Conservation (phyloP, 2,888 invertebrate species). For the Dilophus febrilis region DNA sequence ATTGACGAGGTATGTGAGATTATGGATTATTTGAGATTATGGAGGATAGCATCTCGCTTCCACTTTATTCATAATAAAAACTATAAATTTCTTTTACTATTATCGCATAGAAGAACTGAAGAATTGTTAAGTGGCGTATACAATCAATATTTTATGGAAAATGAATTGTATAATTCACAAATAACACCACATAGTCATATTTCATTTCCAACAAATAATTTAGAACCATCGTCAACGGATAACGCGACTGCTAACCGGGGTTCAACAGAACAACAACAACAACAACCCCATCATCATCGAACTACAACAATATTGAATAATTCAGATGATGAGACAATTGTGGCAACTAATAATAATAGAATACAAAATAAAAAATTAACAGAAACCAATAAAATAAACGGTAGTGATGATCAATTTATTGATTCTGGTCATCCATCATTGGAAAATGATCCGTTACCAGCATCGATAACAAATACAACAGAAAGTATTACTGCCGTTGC, state of each 20-base stretch:
- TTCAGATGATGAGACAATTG: background rate
- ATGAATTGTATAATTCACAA: conserved; percentile 13
- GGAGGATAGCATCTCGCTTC: no score
- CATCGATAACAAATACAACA: conserved; percentile 13
- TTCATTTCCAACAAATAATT: conserved; percentile 12
- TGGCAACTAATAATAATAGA: background rate
- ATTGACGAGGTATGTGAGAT: conserved; percentile 33
- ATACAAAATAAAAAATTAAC: background rate
- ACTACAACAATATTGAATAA: background rate
- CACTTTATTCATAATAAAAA: no score
- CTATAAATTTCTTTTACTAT: no score
- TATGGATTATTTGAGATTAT: no score
- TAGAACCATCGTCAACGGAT: background rate
- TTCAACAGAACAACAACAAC: no score
- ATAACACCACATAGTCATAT: conserved; percentile 15
- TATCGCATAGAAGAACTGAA: conserved; percentile 36
- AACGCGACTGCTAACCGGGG: no score
- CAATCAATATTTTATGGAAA: conserved; percentile 30
- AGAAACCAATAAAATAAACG: background rate
- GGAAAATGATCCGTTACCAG: no score
- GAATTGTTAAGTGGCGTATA: conserved; percentile 41
- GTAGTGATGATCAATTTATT: conserved; percentile 8
- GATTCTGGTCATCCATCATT: conserved; percentile 18
- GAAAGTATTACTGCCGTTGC: conserved; percentile 9
- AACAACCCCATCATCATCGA: background rate